A percentile compares a stretch with the other conserved stretches of the same genome.
phyloP scores from a whole-genome alignment of 2,797 vertebrate genomes.

The Sparus aurata region DNA sequence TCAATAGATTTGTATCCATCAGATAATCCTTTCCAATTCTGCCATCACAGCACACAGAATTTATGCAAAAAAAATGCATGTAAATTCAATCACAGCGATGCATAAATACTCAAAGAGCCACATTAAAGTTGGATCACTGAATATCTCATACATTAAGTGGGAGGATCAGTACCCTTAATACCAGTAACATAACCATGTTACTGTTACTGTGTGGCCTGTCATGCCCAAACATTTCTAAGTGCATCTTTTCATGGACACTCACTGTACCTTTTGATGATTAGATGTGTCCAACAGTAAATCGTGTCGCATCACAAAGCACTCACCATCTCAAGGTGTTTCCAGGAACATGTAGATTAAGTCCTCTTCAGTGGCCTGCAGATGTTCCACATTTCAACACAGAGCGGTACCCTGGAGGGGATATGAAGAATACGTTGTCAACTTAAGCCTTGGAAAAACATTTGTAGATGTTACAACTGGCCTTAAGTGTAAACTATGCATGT shows the following conservation, averaged over 20 bases:
- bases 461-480: no score
- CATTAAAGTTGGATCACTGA: background rate
- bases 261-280: conserved; percentile 2
- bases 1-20: no score
- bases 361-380: background rate
- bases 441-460: no score
- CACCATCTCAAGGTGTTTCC: conserved; percentile 1
- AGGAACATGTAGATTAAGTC: conserved; percentile 6
- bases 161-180: background rate
- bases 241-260: background rate
- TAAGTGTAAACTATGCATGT: background rate
- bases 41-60: no score
- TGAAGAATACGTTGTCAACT: background rate
- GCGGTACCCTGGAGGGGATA: background rate
- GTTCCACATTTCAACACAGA: conserved; percentile 7
- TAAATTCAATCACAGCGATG: no score
- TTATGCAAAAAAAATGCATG: no score
- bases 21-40: background rate
- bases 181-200: conserved; percentile 3
- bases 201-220: background rate
- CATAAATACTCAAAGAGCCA: background rate
- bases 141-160: background rate
- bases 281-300: background rate
- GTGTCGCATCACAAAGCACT: background rate
- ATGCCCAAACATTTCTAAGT: background rate